phyloP scores from a whole-genome alignment of 2,888 invertebrate species.

The Dyspetes luteomarginatus region DNA sequence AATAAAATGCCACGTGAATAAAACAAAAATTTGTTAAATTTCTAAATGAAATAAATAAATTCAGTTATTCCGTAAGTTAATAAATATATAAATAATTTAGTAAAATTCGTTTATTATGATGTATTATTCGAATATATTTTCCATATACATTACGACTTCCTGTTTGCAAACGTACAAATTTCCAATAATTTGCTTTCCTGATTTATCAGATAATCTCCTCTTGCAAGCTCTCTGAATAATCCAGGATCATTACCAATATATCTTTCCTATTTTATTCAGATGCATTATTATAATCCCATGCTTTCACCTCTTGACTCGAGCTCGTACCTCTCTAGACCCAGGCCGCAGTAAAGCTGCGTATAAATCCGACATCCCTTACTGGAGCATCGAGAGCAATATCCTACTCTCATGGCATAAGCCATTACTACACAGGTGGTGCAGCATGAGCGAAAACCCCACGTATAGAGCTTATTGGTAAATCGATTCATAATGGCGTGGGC shows the following conservation, averaged over 20 bases:
- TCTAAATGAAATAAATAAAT: too few relatives aligned
- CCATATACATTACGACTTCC: too few relatives aligned
- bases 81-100: too few relatives aligned
- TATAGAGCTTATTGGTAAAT: slow-evolving; percentile 35
- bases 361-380: slow-evolving; percentile 33
- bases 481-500: slow-evolving; percentile 24
- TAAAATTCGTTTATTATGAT: too few relatives aligned
- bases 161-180: not conserved
- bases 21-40: not conserved
- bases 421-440: not conserved
- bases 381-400: not conserved
- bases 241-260: not conserved
- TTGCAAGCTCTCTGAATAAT: slow-evolving; percentile 7
- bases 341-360: slow-evolving; percentile 21
- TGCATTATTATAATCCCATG: slow-evolving; percentile 6
- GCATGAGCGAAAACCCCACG: not conserved
- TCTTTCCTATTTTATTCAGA: slow-evolving; percentile 1
- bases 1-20: not conserved
- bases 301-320: slow-evolving; percentile 7
- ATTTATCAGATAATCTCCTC: not conserved
- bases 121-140: too few relatives aligned
- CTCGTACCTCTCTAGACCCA: not conserved
- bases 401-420: not conserved
- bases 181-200: not conserved
- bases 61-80: too few relatives aligned